Base-by-base conservation (phyloP, 2,113 vertebrate genomes). In the Oryzias celebensis region DNA sequence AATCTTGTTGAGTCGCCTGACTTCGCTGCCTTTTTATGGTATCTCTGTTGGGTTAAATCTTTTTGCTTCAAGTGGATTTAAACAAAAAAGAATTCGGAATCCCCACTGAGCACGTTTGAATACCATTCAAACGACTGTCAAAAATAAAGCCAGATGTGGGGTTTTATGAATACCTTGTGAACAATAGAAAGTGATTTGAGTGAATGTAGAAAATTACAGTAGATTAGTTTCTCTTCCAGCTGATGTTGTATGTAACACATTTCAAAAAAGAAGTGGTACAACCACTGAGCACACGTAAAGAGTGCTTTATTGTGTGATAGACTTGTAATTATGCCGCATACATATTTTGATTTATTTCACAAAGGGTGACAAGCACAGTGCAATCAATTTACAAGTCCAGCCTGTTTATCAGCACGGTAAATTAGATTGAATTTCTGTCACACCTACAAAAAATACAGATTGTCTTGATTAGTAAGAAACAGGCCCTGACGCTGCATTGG, bases 21-120 rank as follows among this genome's bases (percentile, higher is more conserved):
- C 26, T 52, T 56, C 58, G 20, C 56, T 71, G 10, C 28, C 36
- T 36, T 36, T 57, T 59, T 43, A 70, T 52, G 7, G 65, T 42
- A 44, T 68, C 49, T 73, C 14, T 0, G 15, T 45, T 77, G 45
- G 73, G 62, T 82, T 74, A 84, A 82, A 83, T 60, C 48, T 22
- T 49, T 83, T 81, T 66, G 69, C 82, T 82, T 81, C 86, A 81
- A 26, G 43, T 62, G 26, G 45, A 20, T 83, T 83, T 72, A 85
- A 71, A 36, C 10, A 28, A 36, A 36, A 36, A 36, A 36, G 36
- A 36, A 84, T 77, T 69, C 68, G 58, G 62, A 71, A 45, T 54
- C 77, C 78, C 80, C 49, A 72, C 77, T 1, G 82, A 43, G 72
- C 68, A 67, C 52, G 71, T 81, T 82, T 78, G 61, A 87, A 83